phyloP scores from a whole-genome alignment of 1,140 invertebrate species.

The Berghia stephanieae region DNA sequence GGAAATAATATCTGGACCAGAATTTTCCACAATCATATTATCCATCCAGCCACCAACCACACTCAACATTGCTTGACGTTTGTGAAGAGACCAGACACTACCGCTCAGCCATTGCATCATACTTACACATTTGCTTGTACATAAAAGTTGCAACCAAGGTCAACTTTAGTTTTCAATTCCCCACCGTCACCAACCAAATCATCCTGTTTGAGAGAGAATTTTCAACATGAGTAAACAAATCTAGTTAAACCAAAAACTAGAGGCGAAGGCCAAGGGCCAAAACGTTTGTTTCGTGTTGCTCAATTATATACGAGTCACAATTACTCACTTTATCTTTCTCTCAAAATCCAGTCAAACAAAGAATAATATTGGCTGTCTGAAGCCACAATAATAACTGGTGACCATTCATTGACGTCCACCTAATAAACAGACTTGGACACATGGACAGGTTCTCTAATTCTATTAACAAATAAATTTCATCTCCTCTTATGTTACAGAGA shows the following conservation, averaged over 20 bases:
- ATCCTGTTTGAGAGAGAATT: slow-evolving; percentile 63
- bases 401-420: not conserved
- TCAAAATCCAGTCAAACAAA: not conserved
- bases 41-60: too few relatives aligned
- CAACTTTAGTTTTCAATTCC: slow-evolving; percentile 80
- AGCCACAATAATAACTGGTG: not conserved
- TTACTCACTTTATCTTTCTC: not conserved
- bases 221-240: slow-evolving; percentile 13
- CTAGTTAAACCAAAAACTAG: not conserved
- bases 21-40: too few relatives aligned
- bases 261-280: not conserved
- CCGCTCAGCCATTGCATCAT: not conserved
- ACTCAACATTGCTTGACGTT: too few relatives aligned
- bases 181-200: slow-evolving; percentile 73
- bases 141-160: slow-evolving; percentile 79
- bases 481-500: too few relatives aligned
- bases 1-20: too few relatives aligned
- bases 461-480: slow-evolving; percentile 22
- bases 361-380: not conserved
- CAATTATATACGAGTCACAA: not conserved
- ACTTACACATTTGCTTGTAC: slow-evolving; percentile 63
- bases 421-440: not conserved
- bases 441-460: not conserved
- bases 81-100: not conserved
- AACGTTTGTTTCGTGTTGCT: not conserved